Percentiles rank a stretch among this genome's conserved stretches.
Conservation (phyloP, 2,113 vertebrate genomes). For the Emberiza fucata region DNA sequence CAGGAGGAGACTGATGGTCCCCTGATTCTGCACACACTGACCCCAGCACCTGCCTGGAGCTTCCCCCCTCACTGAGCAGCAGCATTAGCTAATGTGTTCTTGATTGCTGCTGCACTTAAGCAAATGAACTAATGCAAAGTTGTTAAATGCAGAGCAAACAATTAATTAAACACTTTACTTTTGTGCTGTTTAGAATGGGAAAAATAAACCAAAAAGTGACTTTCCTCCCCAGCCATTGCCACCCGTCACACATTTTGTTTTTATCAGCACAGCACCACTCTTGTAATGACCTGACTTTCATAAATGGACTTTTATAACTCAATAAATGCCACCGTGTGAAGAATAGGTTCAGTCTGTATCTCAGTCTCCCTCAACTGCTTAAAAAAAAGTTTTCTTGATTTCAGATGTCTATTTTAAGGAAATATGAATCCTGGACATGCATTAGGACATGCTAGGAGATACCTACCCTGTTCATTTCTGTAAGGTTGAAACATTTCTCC, state of each 20-base stretch:
- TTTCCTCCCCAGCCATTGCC: not conserved
- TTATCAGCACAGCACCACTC: not conserved
- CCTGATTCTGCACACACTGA: not conserved
- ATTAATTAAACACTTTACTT: conserved; percentile 51
- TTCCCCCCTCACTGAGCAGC: not conserved
- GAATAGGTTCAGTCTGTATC: not conserved
- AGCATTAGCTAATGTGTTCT: conserved; percentile 17
- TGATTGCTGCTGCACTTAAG: conserved; percentile 25
- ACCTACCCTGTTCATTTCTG: not conserved
- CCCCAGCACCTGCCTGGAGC: not conserved
- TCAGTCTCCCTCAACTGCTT: not conserved
- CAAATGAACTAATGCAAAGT: conserved; percentile 28
- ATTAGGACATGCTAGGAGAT: not conserved
- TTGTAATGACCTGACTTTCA: conserved; percentile 30
- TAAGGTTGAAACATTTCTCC: not conserved
- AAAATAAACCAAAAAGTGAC: not conserved
- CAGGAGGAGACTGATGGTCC: not conserved
- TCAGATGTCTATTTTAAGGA: not conserved
- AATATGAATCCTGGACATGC: not conserved
- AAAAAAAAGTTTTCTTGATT: not conserved
- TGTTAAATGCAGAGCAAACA: conserved; percentile 49
- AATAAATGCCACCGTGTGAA: not conserved
- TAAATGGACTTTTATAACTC: conserved; percentile 13
- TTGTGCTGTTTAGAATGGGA: not conserved
- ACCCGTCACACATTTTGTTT: not conserved